A percentile compares a stretch with the other conserved stretches of the same genome.
Conservation (phyloP, 2,113 vertebrate genomes). For the Choloepus hoffmanni region DNA sequence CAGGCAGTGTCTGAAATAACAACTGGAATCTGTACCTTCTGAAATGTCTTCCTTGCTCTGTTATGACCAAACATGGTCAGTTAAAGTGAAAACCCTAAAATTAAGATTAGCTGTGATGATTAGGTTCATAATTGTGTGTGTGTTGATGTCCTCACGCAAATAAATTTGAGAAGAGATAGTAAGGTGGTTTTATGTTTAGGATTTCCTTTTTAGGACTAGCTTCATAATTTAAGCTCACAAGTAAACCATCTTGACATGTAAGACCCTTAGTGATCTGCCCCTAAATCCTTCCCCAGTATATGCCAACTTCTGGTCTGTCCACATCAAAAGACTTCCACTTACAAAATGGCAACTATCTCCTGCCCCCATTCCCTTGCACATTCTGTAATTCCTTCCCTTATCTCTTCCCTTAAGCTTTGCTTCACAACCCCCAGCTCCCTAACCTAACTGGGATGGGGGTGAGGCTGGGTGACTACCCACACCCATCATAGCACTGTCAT, state of each 20-base stretch:
- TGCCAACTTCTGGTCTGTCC: not conserved
- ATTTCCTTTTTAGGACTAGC: not conserved
- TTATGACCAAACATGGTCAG: not conserved
- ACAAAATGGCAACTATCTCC: not conserved
- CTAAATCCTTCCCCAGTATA: not conserved
- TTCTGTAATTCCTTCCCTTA: not conserved
- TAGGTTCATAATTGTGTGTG: rapidly evolving
- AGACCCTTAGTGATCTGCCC: not conserved
- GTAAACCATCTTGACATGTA: rapidly evolving
- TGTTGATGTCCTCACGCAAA: rapidly evolving
- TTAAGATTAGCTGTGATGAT: rapidly evolving
- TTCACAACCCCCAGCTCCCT: not conserved
- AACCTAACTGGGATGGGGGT: too few species aligned
- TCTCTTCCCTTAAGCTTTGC: not conserved
- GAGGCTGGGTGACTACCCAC: not conserved
- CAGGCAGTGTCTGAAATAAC: not conserved
- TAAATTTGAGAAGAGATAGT: rapidly evolving
- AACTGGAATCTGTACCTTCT: not conserved
- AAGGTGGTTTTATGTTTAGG: not conserved
- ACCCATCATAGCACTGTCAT: not conserved
- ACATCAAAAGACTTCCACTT: not conserved
- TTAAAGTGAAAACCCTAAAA: rapidly evolving
- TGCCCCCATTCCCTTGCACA: not conserved
- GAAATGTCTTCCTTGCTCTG: rapidly evolving
- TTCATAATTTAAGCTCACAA: not conserved